Conservation (phyloP, 1,140 invertebrate genomes). For the Drosophila sturtevanti region DNA sequence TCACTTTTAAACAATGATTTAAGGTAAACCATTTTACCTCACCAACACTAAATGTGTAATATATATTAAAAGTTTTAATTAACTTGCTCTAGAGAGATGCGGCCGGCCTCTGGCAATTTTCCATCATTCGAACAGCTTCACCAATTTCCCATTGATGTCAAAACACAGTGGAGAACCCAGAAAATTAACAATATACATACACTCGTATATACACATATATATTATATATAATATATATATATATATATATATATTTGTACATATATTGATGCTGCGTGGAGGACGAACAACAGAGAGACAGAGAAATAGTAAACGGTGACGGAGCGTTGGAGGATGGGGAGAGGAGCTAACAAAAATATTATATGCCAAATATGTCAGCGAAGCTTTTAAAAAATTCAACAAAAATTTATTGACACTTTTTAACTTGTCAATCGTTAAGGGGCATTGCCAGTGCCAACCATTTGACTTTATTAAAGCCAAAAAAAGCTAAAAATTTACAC, state of each 20-base stretch:
- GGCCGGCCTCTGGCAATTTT: background rate
- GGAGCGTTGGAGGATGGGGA: too few relatives aligned
- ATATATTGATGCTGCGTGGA: conserved; percentile 26
- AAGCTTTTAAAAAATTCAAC: conserved; percentile 55
- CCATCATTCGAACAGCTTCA: conserved; percentile 35
- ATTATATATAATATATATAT: background rate
- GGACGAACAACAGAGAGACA: conserved; percentile 22
- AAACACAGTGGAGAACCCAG: conserved; percentile 43
- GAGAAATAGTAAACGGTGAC: too few relatives aligned
- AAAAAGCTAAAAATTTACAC: background rate
- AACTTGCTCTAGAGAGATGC: conserved; percentile 6
- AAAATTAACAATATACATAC: conserved; percentile 45
- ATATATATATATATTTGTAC: conserved; percentile 12
- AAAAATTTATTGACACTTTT: background rate
- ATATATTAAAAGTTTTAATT: conserved; percentile 30
- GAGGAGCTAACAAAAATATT: background rate
- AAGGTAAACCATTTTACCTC: background rate
- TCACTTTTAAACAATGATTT: background rate
- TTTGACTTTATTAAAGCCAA: background rate
- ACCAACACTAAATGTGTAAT: background rate
- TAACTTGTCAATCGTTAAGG: background rate
- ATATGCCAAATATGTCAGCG: conserved; percentile 45
- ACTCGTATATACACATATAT: background rate
- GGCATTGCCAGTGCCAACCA: background rate
- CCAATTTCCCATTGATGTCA: conserved; percentile 34